A percentile compares a stretch with the other conserved stretches of the same genome.
Evolutionary conservation across 2,888 invertebrate genomes (phyloP).

Genomic region (Dolomedes plantarius): DNA sequence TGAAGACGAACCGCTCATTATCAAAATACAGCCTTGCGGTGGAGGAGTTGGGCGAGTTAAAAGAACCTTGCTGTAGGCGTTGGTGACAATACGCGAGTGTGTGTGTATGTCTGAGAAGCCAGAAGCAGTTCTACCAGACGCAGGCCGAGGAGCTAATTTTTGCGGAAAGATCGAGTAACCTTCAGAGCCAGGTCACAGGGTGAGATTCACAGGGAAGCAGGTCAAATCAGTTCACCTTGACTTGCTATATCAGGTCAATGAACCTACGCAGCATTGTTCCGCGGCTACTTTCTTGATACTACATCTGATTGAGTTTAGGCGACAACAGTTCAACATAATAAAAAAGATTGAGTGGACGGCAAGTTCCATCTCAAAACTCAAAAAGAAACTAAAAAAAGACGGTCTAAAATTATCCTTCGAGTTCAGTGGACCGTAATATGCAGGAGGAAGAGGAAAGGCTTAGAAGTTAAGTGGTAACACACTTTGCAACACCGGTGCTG

Average conservation of each 20-base stretch:
- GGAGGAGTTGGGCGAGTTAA: constrained; percentile 41
- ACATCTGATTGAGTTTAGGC: constrained; percentile 3
- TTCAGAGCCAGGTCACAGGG: constrained; percentile 58
- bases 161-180: constrained; percentile 62
- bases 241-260: constrained; percentile 58
- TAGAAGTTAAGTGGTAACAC: not conserved
- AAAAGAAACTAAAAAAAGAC: not conserved
- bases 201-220: constrained; percentile 62
- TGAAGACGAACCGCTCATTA: constrained; percentile 4
- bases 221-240: constrained; percentile 68
- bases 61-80: constrained; percentile 57
- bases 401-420: not conserved
- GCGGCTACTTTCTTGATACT: constrained; percentile 51
- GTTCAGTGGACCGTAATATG: constrained; percentile 4
- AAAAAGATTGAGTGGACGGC: constrained; percentile 2
- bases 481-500: not conserved
- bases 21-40: constrained; percentile 11
- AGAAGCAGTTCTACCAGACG: constrained; percentile 35
- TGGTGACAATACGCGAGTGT: constrained; percentile 34
- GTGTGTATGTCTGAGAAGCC: constrained; percentile 4
- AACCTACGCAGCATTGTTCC: constrained; percentile 55
- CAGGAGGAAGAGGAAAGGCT: not conserved
- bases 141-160: constrained; percentile 29
- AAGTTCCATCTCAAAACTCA: not conserved
- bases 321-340: constrained; percentile 12